A percentile compares a stretch with the other conserved stretches of the same genome.
phyloP scores from a whole-genome alignment of 2,113 vertebrate species.

The Tiliqua scincoides region DNA sequence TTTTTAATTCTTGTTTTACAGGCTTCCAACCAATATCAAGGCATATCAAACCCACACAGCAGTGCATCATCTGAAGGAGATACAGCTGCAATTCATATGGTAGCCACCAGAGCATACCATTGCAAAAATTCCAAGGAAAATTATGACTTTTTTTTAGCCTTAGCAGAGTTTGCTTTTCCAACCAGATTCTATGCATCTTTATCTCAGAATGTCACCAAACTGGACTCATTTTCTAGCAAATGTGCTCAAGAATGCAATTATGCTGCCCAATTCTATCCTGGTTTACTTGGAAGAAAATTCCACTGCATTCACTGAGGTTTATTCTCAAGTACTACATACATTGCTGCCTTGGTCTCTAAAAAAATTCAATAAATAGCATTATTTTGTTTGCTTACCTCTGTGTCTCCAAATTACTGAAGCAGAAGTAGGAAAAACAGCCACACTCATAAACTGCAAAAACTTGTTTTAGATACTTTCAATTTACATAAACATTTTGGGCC shows the following conservation, averaged over 20 bases:
- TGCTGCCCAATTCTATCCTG: not conserved
- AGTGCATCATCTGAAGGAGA: not conserved
- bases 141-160: too few species aligned
- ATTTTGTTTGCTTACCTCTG: constrained; percentile 67
- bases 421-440: constrained; percentile 57
- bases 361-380: not conserved
- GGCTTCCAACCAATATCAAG: not conserved
- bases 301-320: not conserved
- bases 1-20: not conserved
- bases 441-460: constrained; percentile 42
- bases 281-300: not conserved
- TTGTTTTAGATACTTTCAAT: constrained; percentile 10
- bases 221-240: not conserved
- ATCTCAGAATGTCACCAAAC: not conserved
- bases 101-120: not conserved
- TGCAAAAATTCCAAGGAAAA: not conserved
- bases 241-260: not conserved
- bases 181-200: not conserved
- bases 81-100: not conserved
- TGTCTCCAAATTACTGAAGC: constrained; percentile 75
- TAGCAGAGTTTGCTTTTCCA: not conserved
- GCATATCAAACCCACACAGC: not conserved
- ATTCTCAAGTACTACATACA: not conserved
- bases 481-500: not conserved
- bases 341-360: not conserved